phyloP scores from a whole-genome alignment of 2,797 vertebrate genomes.

The Clarias laeviceps region DNA sequence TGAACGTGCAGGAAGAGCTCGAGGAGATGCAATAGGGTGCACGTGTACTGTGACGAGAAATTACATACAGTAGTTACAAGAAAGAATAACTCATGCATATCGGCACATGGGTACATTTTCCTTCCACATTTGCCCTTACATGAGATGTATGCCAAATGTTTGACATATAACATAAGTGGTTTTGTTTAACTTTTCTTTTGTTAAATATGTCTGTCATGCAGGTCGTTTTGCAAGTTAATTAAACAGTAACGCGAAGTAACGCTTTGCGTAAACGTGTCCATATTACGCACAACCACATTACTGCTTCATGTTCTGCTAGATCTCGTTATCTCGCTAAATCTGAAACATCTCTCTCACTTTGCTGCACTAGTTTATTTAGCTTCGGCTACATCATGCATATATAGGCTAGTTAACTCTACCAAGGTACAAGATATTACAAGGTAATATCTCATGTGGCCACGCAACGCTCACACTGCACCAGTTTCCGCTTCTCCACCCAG shows the following conservation, averaged over 20 bases:
- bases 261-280: neutral
- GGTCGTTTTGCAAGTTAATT: neutral
- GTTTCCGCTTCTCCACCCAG: neutral
- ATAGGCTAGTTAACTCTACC: neutral
- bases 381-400: neutral
- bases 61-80: constrained; percentile 54
- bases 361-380: neutral
- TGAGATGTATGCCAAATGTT: constrained; percentile 18
- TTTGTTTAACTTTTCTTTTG: neutral
- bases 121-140: constrained; percentile 22
- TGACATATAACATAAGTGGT: neutral
- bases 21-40: constrained; percentile 64
- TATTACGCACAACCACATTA: neutral
- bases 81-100: constrained; percentile 51
- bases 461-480: constrained; percentile 14
- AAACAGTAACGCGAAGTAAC: neutral
- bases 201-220: neutral
- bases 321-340: neutral
- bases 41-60: constrained; percentile 50
- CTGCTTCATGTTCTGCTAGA: neutral
- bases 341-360: neutral
- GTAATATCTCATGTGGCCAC: constrained; percentile 50
- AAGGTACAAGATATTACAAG: no score
- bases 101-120: constrained; percentile 54
- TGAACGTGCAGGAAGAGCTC: constrained; percentile 70